Percentiles rank a stretch among this genome's conserved stretches.
Evolutionary conservation across 2,113 vertebrate species (phyloP).

Genomic region (Onychorhynchus coronatus): DNA sequence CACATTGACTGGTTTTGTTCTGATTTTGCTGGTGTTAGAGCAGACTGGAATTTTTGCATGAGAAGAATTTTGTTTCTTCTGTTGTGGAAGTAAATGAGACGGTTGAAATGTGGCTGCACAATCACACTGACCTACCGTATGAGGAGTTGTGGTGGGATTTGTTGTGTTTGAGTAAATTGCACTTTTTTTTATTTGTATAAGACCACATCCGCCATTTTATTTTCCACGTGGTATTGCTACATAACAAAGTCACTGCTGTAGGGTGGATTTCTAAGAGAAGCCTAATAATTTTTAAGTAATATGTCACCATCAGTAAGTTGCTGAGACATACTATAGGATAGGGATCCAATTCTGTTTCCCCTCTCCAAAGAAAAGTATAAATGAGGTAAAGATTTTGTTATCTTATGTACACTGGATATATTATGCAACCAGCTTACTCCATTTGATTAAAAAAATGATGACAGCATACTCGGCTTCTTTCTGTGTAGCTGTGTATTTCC

Average conservation of each 20-base stretch:
- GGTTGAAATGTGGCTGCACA: background rate
- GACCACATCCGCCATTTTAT: slow-evolving; percentile 13
- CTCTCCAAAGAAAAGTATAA: background rate
- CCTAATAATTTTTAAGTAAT: background rate
- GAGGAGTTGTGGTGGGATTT: background rate
- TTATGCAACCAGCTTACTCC: background rate
- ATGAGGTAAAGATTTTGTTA: background rate
- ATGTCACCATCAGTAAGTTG: background rate
- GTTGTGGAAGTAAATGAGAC: background rate
- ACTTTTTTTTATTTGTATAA: background rate
- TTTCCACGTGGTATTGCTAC: background rate
- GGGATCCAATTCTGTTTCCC: background rate
- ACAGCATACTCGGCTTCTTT: background rate
- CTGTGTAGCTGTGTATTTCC: background rate
- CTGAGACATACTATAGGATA: background rate
- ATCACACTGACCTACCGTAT: background rate
- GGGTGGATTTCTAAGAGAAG: background rate
- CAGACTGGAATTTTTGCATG: background rate
- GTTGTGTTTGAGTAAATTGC: background rate
- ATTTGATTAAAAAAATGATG: background rate
- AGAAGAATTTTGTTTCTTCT: background rate
- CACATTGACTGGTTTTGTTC: background rate
- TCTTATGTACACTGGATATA: background rate
- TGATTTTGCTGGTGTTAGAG: background rate
- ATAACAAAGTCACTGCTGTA: background rate